A percentile compares a stretch with the other conserved stretches of the same genome.
These are phyloP conservation scores for Lamprotornis superbus DNA, from an alignment of 2,113 vertebrate genomes.

Conservation along the genomic window DNA sequence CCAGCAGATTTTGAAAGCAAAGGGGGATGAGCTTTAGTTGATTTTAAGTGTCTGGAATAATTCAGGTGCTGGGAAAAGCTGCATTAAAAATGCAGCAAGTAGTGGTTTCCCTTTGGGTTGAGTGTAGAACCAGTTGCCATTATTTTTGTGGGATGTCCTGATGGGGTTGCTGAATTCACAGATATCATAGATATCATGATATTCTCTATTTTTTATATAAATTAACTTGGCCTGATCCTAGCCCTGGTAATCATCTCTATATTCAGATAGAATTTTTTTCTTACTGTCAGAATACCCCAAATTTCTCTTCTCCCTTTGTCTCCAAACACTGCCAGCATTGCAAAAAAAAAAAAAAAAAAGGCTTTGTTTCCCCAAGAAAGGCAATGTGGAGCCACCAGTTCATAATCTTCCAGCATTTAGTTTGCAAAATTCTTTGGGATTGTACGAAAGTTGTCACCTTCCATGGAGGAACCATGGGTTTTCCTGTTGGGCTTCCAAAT, in stretches of 20 bases:
- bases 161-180: background rate
- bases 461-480: fast-evolving
- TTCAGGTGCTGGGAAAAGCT: background rate
- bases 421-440: background rate
- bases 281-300: background rate
- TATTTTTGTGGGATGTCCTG: background rate
- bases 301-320: background rate
- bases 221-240: background rate
- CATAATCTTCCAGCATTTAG: background rate
- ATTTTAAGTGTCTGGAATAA: background rate
- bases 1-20: background rate
- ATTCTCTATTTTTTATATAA: background rate
- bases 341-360: background rate
- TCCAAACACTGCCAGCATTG: background rate
- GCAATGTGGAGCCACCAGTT: background rate
- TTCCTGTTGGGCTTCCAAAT: background rate
- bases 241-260: background rate
- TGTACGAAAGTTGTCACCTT: background rate
- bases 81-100: background rate
- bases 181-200: background rate
- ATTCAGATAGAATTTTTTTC: background rate
- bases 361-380: background rate
- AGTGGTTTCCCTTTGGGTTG: background rate
- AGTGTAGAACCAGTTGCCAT: background rate
- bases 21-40: background rate